Evolutionary conservation across 2,797 vertebrate species (phyloP).

Genomic region (Acanthurus leucopareius): DNA sequence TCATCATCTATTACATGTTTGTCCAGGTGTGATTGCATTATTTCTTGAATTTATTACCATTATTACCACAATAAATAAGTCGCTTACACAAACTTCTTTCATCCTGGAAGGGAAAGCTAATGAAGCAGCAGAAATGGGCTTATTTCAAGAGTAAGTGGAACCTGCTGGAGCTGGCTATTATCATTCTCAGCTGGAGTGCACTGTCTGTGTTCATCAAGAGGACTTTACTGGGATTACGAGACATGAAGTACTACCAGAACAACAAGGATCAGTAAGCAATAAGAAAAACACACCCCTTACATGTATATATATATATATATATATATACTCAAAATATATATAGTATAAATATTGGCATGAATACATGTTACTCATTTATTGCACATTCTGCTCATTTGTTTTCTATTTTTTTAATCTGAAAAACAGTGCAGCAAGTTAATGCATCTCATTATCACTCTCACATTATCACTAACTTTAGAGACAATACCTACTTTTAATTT

Average conservation of each 20-base stretch:
- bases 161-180: constrained; percentile 91
- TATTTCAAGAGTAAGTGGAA: constrained; percentile 95
- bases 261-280: constrained; percentile 89
- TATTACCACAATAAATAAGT: background rate
- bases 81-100: constrained; percentile 12
- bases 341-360: background rate
- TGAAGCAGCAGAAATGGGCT: constrained; percentile 89
- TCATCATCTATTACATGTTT: constrained; percentile 94
- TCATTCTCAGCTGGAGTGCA: constrained; percentile 93
- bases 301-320: background rate
- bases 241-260: constrained; percentile 90
- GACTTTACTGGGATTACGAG: constrained; percentile 88
- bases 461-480: background rate
- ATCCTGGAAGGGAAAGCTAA: constrained; percentile 87
- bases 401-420: background rate
- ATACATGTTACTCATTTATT: background rate
- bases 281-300: background rate
- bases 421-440: background rate
- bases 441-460: no score
- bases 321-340: background rate
- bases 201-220: constrained; percentile 92
- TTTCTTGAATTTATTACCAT: background rate
- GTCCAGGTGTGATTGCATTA: constrained; percentile 85
- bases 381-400: background rate
- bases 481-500: background rate